Conservation (phyloP, 2,797 vertebrate species). For the Argya squamiceps region DNA sequence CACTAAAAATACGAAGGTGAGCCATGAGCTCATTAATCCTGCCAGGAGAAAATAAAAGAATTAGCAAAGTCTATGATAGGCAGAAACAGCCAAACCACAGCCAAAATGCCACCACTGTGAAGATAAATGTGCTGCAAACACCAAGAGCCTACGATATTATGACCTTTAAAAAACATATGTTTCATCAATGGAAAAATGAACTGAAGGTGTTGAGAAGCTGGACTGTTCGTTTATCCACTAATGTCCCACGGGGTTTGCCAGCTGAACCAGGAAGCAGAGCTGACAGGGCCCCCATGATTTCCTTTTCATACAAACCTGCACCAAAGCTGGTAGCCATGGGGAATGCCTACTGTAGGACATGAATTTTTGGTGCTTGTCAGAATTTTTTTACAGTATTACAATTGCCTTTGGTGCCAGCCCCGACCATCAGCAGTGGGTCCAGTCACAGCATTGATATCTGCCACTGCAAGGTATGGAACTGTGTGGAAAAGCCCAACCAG, state of each 20-base stretch:
- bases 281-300: background rate
- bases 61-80: background rate
- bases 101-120: background rate
- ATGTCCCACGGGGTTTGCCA: background rate
- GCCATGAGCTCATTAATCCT: background rate
- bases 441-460: background rate
- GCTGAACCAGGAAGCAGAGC: background rate
- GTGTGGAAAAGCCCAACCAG: background rate
- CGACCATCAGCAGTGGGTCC: accelerated
- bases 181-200: constrained; percentile 2
- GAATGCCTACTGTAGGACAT: background rate
- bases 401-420: background rate
- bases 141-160: background rate
- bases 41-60: background rate
- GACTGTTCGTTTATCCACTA: background rate
- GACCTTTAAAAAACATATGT: background rate
- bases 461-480: background rate
- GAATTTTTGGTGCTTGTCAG: background rate
- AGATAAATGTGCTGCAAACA: background rate
- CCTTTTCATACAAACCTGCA: background rate
- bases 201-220: background rate
- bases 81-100: background rate
- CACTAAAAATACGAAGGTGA: background rate
- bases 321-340: background rate
- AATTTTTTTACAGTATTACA: background rate